Evolutionary conservation across 2,113 vertebrate genomes (phyloP).

Genomic region (Todiramphus chloris): DNA sequence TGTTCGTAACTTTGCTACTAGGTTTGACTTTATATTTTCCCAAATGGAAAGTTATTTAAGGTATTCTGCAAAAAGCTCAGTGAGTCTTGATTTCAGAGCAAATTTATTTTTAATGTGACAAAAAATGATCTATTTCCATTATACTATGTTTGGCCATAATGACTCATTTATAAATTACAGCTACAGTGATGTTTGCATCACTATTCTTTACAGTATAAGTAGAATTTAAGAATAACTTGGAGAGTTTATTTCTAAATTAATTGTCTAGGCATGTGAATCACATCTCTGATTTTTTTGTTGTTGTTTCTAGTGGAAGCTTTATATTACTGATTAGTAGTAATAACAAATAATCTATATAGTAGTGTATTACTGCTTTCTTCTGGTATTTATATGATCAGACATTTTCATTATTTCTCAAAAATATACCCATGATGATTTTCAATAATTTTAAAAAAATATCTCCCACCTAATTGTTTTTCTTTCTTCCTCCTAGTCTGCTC

Average conservation of each 20-base stretch:
- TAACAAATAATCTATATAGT: neutral
- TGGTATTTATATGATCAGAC: neutral
- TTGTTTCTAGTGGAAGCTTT: neutral
- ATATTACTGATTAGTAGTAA: neutral
- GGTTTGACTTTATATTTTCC: neutral
- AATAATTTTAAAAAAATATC: neutral
- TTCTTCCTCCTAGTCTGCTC: conserved; percentile 87
- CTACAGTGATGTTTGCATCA: neutral
- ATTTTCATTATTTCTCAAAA: neutral
- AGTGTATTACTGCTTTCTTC: neutral
- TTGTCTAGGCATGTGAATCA: neutral
- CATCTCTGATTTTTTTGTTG: neutral
- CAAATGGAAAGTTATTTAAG: neutral
- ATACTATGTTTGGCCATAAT: neutral
- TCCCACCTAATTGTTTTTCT: neutral
- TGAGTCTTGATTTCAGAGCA: neutral
- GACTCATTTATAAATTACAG: neutral
- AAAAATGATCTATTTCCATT: neutral
- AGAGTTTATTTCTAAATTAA: neutral
- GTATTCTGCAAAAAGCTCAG: neutral
- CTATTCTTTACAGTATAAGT: neutral
- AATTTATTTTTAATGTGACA: neutral
- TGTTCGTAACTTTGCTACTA: neutral
- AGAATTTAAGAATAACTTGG: neutral
- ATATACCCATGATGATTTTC: neutral